Evolutionary conservation across 2,113 vertebrate genomes (phyloP), one percentile per base, ranked within the genome.

Genomic region (Takifugu flavidus): DNA sequence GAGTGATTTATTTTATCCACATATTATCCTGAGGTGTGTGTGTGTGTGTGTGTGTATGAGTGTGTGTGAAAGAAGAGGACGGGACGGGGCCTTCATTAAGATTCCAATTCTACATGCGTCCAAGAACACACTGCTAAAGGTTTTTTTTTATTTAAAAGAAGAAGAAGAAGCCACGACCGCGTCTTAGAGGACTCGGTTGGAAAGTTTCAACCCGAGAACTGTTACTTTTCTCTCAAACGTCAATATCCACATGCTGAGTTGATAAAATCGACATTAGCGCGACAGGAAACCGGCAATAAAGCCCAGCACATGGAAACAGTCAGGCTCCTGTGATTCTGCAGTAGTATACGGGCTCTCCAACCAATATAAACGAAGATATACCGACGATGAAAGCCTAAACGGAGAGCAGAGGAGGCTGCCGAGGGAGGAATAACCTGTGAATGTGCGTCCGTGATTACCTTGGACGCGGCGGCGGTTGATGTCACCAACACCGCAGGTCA

Each of bases 301-400:
- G 80, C 5, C 77, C 45, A 46, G 76, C 86, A 89, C 80, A 86
- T 88, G 87, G 89, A 88, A 89, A 85, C 64, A 83, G 83, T 87
- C 85, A 87, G 59, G 84, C 81, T 81, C 75, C 79, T 80, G 83
- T 82, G 77, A 86, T 82, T 86, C 82, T 64, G 49, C 56, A 79
- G 79, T 59, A 75, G 70, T 77, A 71, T 78, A 76, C 57, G 62
- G 63, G 58, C 66, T 82, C 73, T 86, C 80, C 80, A 82, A 74
- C 80, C 77, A 82, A 75, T 79, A 83, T 80, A 82, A 83, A 82
- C 78, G 45, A 61, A 65, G 74, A 70, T 78, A 77, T 66, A 59
- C 53, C 62, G 50, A 78, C 73, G 79, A 85, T 87, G 75, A 86
- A 87, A 88, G 76, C 68, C 72, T 65, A 74, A 82, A 62, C 54